Percentiles rank a stretch among this genome's conserved stretches.
These are phyloP conservation scores for Tryphoninae sp. DNA, from an alignment of 2,888 invertebrate genomes.

Conservation along the genomic window DNA sequence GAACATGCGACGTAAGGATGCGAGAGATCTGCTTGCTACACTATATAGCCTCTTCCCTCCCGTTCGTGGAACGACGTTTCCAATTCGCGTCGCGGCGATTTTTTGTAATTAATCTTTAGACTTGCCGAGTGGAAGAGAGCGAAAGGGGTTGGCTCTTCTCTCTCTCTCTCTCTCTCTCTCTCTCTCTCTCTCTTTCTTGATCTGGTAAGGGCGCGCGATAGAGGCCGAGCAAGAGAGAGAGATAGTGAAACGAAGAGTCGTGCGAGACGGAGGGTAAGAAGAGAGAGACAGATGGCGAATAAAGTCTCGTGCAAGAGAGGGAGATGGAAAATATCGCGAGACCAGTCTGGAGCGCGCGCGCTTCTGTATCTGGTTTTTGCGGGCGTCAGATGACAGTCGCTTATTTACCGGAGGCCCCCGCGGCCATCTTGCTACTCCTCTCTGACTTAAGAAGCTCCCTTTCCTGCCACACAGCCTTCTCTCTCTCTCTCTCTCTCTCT, in stretches of 20 bases:
- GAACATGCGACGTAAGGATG: conserved; percentile 52
- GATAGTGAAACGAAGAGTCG: conserved; percentile 22
- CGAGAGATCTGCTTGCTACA: conserved; percentile 6
- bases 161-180: conserved; percentile 33
- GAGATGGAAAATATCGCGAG: conserved; percentile 65
- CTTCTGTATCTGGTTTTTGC: conserved; percentile 80
- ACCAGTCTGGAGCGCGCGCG: conserved; percentile 73
- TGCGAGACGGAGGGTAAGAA: conserved; percentile 13
- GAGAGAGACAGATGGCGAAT: conserved; percentile 24
- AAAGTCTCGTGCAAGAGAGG: conserved; percentile 40
- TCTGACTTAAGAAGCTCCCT: conserved; percentile 77
- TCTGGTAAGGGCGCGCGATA: conserved; percentile 50
- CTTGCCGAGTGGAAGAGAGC: conserved; percentile 66
- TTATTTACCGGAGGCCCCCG: conserved; percentile 79
- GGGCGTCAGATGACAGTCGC: conserved; percentile 81
- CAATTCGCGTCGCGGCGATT: conserved; percentile 78
- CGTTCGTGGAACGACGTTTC: conserved; percentile 78
- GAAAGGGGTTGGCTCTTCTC: conserved; percentile 60
- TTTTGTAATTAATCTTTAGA: conserved; percentile 80
- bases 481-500: conserved; percentile 49
- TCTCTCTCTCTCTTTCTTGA: conserved; percentile 58
- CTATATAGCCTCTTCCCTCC: conserved; percentile 41
- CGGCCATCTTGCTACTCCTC: conserved; percentile 79
- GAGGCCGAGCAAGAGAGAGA: conserved; percentile 17
- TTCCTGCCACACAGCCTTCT: conserved; percentile 61